phyloP scores from a whole-genome alignment of 2,113 vertebrate genomes.

The Melanerpes aurifrons region DNA sequence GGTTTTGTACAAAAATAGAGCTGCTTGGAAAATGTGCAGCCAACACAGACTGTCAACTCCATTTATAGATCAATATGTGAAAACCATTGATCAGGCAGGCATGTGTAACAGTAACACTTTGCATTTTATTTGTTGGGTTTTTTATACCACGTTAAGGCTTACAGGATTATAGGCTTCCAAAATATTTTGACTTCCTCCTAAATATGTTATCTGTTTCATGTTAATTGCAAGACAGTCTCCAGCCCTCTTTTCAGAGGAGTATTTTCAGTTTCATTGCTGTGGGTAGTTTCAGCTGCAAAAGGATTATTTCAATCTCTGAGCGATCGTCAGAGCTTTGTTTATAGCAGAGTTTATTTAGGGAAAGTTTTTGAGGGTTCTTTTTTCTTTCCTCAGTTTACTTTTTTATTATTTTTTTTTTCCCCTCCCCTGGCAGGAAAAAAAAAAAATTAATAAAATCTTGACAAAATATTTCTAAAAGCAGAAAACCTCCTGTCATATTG shows the following conservation, averaged over 20 bases:
- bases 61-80: constrained; percentile 88
- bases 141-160: constrained; percentile 80
- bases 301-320: constrained; percentile 76
- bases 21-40: constrained; percentile 84
- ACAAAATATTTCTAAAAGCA: constrained; percentile 57
- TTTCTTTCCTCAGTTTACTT: not conserved
- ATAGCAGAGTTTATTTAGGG: constrained; percentile 54
- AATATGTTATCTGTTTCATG: constrained; percentile 85
- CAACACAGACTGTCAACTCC: constrained; percentile 85
- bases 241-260: constrained; percentile 62
- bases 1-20: constrained; percentile 83
- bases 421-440: constrained; percentile 14
- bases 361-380: constrained; percentile 56
- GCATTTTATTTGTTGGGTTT: constrained; percentile 79
- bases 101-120: constrained; percentile 84
- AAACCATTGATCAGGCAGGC: constrained; percentile 86
- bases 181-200: constrained; percentile 85
- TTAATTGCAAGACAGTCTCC: constrained; percentile 80
- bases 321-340: constrained; percentile 75
- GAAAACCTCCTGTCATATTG: not conserved
- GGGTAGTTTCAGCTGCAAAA: constrained; percentile 75
- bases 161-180: constrained; percentile 83
- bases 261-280: constrained; percentile 77
- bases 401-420: not conserved
- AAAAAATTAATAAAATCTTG: constrained; percentile 22